Base-by-base conservation (phyloP, 2,888 invertebrate species). In the Melangyna quadrimaculata region DNA sequence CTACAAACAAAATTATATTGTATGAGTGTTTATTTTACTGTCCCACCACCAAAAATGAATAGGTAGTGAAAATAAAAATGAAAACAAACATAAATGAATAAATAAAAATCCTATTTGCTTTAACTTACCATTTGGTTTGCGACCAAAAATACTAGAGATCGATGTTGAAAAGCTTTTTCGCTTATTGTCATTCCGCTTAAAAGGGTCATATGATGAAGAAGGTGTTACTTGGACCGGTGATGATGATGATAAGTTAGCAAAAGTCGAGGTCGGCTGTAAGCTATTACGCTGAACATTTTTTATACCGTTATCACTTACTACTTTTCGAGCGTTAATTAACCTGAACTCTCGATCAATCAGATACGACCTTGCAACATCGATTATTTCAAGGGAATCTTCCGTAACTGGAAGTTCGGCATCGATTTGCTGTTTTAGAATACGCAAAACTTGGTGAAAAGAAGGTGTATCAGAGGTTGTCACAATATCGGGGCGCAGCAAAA, bases 391-490 rank as follows among this genome's bases (percentile, higher is more conserved):
- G 0, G 93, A 92, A 89, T 95, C 92, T 87, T 92, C 92, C 0
- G 90, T 91, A 5, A 92, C 91, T 9, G 92, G 93, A 87, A 97
- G 93, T 89, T 95, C 94, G 82, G 96, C 95, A 91, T 99, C 98
- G 63, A 98, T 95, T 92, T 96, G 96, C 88, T 97, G 96, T 89
- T 97, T 97, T 59, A 98, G 93, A 59, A 95, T 94, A 79, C 95
- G 95, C 88, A 97, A 93, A 87, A 97, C 98, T 95, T 98, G 98
- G 92, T 96, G 96, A 87, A 98, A 94, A 4, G 97, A 98, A 90
- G 97, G 96, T 90, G 98, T 96, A 90, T 96, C 96, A 1, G 98
- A 98, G 91, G 98, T 97, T 90, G 98, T 95, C 88, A 97, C 95
- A 88, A 95, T 94, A 91, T 95, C 95, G 82, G 97, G 96, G 89